Conservation (phyloP, 53 echinoderm and acorn worm species). For the Henricia sp. region DNA sequence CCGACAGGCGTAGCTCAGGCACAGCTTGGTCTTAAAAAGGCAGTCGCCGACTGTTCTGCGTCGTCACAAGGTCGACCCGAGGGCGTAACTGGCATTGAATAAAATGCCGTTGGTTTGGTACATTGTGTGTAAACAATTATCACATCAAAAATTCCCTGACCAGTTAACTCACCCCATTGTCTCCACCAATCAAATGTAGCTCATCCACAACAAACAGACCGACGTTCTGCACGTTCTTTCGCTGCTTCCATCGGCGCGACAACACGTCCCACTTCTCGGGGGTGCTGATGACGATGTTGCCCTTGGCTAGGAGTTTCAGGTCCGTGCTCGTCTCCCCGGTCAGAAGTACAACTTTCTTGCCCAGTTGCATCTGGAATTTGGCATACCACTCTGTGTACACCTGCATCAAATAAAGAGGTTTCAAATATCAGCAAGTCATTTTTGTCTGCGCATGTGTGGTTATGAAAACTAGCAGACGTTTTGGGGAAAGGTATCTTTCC, state of each 20-base stretch:
- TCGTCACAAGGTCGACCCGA: no score
- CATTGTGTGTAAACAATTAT: no score
- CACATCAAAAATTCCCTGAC: no score
- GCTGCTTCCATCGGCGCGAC: slow-evolving; percentile 96
- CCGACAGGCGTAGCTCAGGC: no score
- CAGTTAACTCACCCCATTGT: slow-evolving; percentile 87
- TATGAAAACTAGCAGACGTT: no score
- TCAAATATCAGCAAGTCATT: not conserved
- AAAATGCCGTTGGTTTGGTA: no score
- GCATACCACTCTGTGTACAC: slow-evolving; percentile 98
- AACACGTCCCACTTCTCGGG: slow-evolving; percentile 98
- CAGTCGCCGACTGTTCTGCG: no score
- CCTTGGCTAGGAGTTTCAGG: slow-evolving; percentile 98
- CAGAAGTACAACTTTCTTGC: slow-evolving; percentile 93
- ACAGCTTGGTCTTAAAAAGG: no score
- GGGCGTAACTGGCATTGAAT: no score
- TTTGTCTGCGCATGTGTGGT: no score
- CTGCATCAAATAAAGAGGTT: slow-evolving; percentile 27
- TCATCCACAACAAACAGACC: slow-evolving; percentile 96
- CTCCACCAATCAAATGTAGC: slow-evolving; percentile 95
- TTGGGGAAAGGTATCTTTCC: no score
- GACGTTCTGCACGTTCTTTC: slow-evolving; percentile 99
- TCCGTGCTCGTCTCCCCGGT: slow-evolving; percentile 98
- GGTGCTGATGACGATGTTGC: slow-evolving; percentile 97
- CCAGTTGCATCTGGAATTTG: slow-evolving; percentile 99